Base-by-base conservation (phyloP, 2,113 vertebrate species). In the Sardina pilchardus region DNA sequence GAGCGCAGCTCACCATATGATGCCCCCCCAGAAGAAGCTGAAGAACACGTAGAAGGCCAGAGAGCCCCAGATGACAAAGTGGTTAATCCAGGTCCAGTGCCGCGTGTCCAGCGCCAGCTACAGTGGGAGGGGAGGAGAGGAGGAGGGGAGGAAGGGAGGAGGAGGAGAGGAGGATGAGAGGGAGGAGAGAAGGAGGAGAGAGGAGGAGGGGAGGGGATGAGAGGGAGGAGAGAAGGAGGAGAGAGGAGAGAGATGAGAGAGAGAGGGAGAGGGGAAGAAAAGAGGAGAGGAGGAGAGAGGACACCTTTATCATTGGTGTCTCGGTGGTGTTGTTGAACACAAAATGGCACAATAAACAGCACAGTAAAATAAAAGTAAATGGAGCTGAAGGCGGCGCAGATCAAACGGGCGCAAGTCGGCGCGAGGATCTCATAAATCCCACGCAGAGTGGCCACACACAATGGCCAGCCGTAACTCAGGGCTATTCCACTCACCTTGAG, bases 11-110 rank as follows among this genome's bases (percentile, higher is more conserved):
- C 91, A 96, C 98, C 98, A 99, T 94, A 99, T 97, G 92, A 99
- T 96, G 93, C 98, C 97, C 95, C 98, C 98, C 97, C 97, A 99
- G 93, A 99, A 98, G 93, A 99, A 99, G 8, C 98, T 99, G 95
- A 99, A 99, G 94, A 99, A 96, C 82, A 99, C 93, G 43, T 99
- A 99, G 94, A 99, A 99, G 85, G 96, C 95, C 92, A 99, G 93
- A 80, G 98, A 99, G 39, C 98, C 98, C 98, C 98, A 99, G 84
- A 99, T 99, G 80, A 99, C 97, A 93, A 99, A 98, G 92, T 99
- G 98, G 94, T 99, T 99, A 94, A 99, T 94, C 98, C 98, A 99
- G 0, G 98, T 99, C 98, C 98, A 99, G 92, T 97, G 98, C 1
- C 97, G 95, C 3, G 98, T 99, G 90, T 99, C 98, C 89, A 99